phyloP scores from a whole-genome alignment of 2,888 invertebrate species.

The Mechanitis messenoides region DNA sequence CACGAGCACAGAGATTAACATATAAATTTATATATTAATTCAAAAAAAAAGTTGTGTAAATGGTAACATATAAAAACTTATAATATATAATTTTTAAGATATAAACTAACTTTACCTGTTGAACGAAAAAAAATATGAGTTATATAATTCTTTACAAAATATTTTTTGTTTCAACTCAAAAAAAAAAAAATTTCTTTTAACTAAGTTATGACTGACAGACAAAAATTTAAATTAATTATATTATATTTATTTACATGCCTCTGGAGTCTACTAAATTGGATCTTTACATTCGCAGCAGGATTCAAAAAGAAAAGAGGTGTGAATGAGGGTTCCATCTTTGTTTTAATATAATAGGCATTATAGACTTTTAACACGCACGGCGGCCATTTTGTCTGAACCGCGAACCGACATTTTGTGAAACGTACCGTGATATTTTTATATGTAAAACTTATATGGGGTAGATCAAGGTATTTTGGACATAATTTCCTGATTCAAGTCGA shows the following conservation, averaged over 20 bases:
- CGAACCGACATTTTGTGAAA: constrained; percentile 25
- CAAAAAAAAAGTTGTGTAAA: no score
- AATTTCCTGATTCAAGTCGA: constrained; percentile 31
- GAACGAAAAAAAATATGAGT: no score
- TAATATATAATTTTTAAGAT: no score
- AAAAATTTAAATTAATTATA: neutral
- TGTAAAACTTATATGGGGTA: constrained; percentile 16
- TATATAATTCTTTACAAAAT: no score
- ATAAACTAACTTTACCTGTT: no score
- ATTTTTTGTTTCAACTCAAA: no score
- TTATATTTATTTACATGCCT: neutral
- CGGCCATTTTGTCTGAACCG: constrained; percentile 30
- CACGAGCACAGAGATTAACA: neutral
- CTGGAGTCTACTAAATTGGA: constrained; percentile 13
- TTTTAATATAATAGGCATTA: constrained; percentile 52
- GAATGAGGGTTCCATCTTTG: constrained; percentile 51
- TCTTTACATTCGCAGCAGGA: constrained; percentile 37
- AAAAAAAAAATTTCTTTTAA: no score
- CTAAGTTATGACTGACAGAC: neutral
- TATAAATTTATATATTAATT: no score
- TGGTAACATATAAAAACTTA: no score
- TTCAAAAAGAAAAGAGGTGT: constrained; percentile 50
- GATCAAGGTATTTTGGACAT: constrained; percentile 28
- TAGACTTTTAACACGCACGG: constrained; percentile 45
- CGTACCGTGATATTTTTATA: constrained; percentile 22